Conservation (phyloP, 2,797 vertebrate genomes). For the Cygnus olor region DNA sequence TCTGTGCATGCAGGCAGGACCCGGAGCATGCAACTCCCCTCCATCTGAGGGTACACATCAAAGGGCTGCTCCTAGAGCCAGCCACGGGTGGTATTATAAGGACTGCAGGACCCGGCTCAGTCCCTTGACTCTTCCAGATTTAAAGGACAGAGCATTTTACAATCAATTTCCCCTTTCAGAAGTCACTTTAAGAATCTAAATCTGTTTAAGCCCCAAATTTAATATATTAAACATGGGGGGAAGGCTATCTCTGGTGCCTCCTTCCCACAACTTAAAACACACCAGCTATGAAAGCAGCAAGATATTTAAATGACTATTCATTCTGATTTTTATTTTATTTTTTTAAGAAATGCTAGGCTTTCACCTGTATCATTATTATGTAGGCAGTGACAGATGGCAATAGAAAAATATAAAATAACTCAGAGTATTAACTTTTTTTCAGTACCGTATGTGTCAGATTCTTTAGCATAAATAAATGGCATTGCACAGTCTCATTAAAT, state of each 20-base stretch:
- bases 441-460: constrained; percentile 70
- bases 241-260: constrained; percentile 24
- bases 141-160: neutral
- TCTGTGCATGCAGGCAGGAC: neutral
- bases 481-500: constrained; percentile 77
- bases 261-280: constrained; percentile 55
- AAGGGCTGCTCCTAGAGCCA: neutral
- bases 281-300: constrained; percentile 63
- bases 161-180: neutral
- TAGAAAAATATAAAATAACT: constrained; percentile 70
- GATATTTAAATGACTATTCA: constrained; percentile 70
- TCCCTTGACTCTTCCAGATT: neutral
- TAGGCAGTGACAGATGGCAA: constrained; percentile 76
- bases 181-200: neutral
- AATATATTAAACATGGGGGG: neutral
- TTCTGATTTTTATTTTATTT: constrained; percentile 16
- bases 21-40: neutral
- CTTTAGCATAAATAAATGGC: constrained; percentile 77
- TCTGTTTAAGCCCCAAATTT: neutral
- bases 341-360: constrained; percentile 51
- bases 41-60: neutral
- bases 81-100: accelerated
- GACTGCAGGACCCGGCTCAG: neutral
- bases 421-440: constrained; percentile 75
- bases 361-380: constrained; percentile 73